A percentile compares a stretch with the other conserved stretches of the same genome.
Evolutionary conservation across 2,113 vertebrate genomes (phyloP).

Genomic region (Chionomys nivalis): DNA sequence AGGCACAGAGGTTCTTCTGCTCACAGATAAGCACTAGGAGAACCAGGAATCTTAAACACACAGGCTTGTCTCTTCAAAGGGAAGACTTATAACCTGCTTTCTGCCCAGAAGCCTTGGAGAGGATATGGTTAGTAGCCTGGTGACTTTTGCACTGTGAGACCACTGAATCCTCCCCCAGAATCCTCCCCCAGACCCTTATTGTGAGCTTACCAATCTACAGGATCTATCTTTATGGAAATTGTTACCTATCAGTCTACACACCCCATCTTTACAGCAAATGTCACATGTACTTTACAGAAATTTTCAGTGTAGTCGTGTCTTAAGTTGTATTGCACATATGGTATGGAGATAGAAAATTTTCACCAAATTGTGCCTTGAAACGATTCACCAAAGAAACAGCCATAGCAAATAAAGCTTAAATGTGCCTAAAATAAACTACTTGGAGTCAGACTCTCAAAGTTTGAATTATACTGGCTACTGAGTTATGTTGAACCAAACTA

Average conservation of each 20-base stretch:
- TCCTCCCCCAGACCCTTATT: background rate
- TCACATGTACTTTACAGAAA: background rate
- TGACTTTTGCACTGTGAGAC: background rate
- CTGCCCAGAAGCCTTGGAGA: background rate
- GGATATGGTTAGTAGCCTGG: background rate
- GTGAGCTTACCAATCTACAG: background rate
- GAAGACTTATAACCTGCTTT: background rate
- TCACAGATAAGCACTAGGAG: background rate
- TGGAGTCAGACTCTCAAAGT: background rate
- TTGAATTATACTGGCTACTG: background rate
- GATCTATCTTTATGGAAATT: background rate
- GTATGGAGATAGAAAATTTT: background rate
- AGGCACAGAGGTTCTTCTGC: background rate
- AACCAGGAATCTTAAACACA: background rate
- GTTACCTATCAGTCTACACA: no score
- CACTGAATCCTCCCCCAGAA: background rate
- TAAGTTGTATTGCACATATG: background rate
- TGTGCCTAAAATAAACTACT: background rate
- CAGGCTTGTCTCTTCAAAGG: background rate
- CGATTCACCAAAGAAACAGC: no score
- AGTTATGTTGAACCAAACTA: background rate
- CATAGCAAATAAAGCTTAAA: background rate
- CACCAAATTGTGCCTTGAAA: background rate
- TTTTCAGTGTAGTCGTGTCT: background rate
- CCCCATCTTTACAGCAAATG: no score